These are phyloP conservation scores for Hiodon alosoides DNA, from an alignment of 2,113 vertebrate genomes.

Conservation along the genomic window DNA sequence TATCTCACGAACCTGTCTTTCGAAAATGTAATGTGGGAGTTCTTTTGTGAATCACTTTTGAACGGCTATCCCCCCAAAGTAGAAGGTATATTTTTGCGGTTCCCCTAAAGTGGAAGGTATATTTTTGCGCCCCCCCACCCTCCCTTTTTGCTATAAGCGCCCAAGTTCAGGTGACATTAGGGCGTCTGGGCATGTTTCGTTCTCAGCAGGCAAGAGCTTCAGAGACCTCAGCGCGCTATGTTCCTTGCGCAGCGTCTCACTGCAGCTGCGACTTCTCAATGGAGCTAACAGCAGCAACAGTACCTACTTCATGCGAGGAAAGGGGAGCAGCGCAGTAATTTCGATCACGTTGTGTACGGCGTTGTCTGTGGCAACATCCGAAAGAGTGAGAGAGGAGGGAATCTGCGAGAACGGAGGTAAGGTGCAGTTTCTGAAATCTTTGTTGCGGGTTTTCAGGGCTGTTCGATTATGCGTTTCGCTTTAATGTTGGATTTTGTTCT, in stretches of 20 bases:
- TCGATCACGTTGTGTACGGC: conserved; percentile 12
- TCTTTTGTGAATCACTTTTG: conserved; percentile 30
- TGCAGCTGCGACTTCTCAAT: conserved; percentile 41
- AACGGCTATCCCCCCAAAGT: conserved; percentile 22
- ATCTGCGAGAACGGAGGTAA: conserved; percentile 25
- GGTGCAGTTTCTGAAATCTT: conserved; percentile 16
- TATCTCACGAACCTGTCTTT: conserved; percentile 49
- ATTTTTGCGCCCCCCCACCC: conserved; percentile 9
- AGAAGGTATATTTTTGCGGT: conserved; percentile 8
- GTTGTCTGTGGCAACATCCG: conserved; percentile 23
- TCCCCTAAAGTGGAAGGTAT: conserved; percentile 1
- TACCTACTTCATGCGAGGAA: conserved; percentile 20
- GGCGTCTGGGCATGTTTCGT: conserved; percentile 31
- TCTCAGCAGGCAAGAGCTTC: conserved; percentile 25
- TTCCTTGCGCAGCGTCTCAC: conserved; percentile 27
- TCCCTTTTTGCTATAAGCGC: not conserved
- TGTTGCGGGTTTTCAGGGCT: not conserved
- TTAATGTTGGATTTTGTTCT: conserved; percentile 11
- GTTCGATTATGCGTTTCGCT: conserved; percentile 12
- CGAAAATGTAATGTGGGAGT: conserved; percentile 36
- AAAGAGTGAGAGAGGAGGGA: conserved; percentile 18
- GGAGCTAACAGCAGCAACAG: conserved; percentile 39
- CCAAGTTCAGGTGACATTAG: conserved; percentile 23
- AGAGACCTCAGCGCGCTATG: conserved; percentile 33
- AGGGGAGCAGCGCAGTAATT: conserved; percentile 13